phyloP scores from a whole-genome alignment of 2,797 vertebrate species.

The Sus cebifrons region DNA sequence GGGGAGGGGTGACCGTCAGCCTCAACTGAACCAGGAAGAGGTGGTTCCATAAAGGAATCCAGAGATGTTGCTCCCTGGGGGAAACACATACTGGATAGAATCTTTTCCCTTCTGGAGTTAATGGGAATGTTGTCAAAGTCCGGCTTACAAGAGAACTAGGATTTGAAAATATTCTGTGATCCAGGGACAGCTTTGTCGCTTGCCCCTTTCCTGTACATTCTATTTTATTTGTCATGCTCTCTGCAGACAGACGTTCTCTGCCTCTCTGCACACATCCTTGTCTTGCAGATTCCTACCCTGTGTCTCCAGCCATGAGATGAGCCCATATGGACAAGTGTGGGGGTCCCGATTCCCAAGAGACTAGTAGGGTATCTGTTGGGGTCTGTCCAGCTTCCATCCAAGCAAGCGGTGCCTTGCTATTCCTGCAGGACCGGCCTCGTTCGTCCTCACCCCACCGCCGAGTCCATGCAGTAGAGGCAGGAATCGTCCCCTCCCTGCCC shows the following conservation, averaged over 20 bases:
- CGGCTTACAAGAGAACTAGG: background rate
- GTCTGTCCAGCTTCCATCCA: background rate
- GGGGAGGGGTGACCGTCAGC: background rate
- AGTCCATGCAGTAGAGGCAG: background rate
- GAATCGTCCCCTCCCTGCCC: too few species aligned
- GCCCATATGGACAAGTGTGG: too few species aligned
- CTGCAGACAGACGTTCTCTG: background rate
- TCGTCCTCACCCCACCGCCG: rapidly evolving
- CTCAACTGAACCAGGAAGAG: background rate
- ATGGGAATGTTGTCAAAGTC: background rate
- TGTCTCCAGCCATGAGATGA: background rate
- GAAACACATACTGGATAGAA: background rate
- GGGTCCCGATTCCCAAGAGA: background rate
- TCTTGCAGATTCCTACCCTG: background rate
- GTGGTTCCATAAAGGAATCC: background rate
- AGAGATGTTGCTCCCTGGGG: background rate
- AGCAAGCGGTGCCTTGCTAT: background rate
- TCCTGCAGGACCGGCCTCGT: background rate
- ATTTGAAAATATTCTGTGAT: background rate
- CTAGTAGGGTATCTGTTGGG: background rate
- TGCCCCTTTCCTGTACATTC: background rate
- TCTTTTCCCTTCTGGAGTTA: background rate
- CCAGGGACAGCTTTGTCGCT: too few species aligned
- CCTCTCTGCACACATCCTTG: background rate
- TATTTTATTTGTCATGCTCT: background rate